Percentiles rank a stretch among this genome's conserved stretches.
phyloP scores from a whole-genome alignment of 2,113 vertebrate species.

The Poeciliopsis turrubarensis region DNA sequence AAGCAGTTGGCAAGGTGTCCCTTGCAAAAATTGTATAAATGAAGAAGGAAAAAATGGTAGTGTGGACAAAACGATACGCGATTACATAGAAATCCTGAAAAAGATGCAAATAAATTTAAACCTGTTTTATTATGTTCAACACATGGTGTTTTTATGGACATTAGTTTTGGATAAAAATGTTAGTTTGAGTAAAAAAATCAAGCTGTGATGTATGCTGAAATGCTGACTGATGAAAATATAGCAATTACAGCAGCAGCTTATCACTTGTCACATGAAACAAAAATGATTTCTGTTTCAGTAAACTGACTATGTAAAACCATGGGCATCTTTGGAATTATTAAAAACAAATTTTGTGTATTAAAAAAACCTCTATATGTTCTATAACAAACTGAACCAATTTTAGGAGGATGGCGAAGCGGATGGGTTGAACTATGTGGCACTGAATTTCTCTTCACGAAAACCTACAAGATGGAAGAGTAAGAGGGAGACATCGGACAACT shows the following conservation, averaged over 20 bases:
- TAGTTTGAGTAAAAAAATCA: too few relatives aligned
- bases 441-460: conserved; percentile 46
- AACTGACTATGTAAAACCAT: background rate
- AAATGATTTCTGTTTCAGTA: background rate
- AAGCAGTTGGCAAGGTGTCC: too few relatives aligned
- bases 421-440: conserved; percentile 31
- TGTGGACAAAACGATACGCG: too few relatives aligned
- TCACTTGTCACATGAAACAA: background rate
- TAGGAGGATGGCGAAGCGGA: conserved; percentile 10
- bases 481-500: background rate
- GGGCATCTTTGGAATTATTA: background rate
- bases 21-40: too few relatives aligned
- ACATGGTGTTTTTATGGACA: too few relatives aligned
- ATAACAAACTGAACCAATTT: background rate
- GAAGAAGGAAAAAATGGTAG: too few relatives aligned
- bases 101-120: too few relatives aligned
- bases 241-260: background rate
- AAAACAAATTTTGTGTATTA: background rate
- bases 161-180: too few relatives aligned
- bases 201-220: too few relatives aligned
- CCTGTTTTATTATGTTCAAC: too few relatives aligned
- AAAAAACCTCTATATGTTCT: background rate
- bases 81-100: too few relatives aligned
- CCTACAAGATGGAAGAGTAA: conserved; percentile 13
- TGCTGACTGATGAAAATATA: too few relatives aligned